Evolutionary conservation across 35 echinoderm and acorn worm species (phyloP), one percentile per base, ranked within the genome.

Genomic region (Hemicentrotus pulcherrimus): DNA sequence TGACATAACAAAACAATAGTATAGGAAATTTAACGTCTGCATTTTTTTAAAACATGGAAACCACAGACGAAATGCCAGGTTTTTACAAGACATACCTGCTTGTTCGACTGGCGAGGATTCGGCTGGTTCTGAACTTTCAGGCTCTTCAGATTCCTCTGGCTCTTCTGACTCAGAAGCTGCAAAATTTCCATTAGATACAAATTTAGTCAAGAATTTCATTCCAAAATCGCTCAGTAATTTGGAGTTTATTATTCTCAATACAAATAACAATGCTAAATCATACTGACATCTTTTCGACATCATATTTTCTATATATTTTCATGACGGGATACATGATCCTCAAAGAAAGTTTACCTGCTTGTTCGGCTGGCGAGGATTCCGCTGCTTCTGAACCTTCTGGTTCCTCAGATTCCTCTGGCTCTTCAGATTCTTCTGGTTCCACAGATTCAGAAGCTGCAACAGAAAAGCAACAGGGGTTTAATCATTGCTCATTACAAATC

Each of bases 321-420:
- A 50, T 50, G 48, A 5, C 48, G 13, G 13, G 13, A 50, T 50
- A 50, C 48, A 50, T 10, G 48, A 50, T 50, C 48, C 48, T 50
- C 48, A 50, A 9, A 48, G 47, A 48, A 5, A 41, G 35, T 41
- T 41, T 88, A 32, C 33, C 86, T 88, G n/a, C 86, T 88, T 88
- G 86, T 88, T 88, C 52, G 11, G 16, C 1, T 14, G 52, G 52
- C 30, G 86, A 88, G 86, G 86, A 92, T 47, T 92, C 91, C 47
- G n/a, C 91, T 92, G n/a, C 32, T 92, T 92, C 91, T 1, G 32
- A 35, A 32, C 41, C 91, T 48, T 92, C 91, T 45, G 91, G 91
- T 92, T 92, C 91, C 91, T 92, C 91, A 15, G 91, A 88, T 88
- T 88, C 86, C 7, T 31, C n/a, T 11, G 86, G 86, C n/a, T 90